Base-by-base conservation (phyloP, 2,888 invertebrate genomes). In the Lydus trimaculatus region DNA sequence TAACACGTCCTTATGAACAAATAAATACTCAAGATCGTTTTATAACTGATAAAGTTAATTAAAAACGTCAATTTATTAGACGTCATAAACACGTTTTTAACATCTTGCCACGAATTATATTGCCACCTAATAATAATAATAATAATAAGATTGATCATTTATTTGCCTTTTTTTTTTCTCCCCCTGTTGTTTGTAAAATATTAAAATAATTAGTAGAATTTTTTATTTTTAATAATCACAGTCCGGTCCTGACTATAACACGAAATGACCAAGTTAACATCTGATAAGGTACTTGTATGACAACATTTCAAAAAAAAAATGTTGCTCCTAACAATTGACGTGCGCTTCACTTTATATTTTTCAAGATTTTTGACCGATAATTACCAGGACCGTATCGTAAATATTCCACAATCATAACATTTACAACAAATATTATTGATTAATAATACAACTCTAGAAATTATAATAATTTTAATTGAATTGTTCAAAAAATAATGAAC, bases 291-390 rank as follows among this genome's bases (percentile, higher is more conserved):
- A 78, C 77, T 81, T 84, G 83, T 83, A 83, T 82, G 82, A 83
- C 83, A 82, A 83, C 84, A 83, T 83, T 83, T 83, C 83, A 84
- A 82, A 79, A 81, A 52, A 79, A 83, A 80, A 83, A 79, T 81
- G 80, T 79, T 81, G 74, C 76, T 76, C 76, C 77, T 72, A 78
- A 80, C 79, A 80, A 82, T 81, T 81, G 82, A 82, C 81, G 75
- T 81, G 79, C 79, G 81, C 80, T 81, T 80, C 81, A 79, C 80
- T 80, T 80, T 79, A 77, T 79, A 77, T 76, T 77, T 76, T 72
- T 72, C 69, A 71, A 78, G 78, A 80, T 78, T 77, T 66, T 65
- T 61, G 65, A 67, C 76, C 69, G 79, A 80, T 79, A 78, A 75
- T 75, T 74, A 72, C 36, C 81, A 81, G 80, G 72, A 76, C 43